These are phyloP conservation scores for Columba guinea DNA, from an alignment of 2,797 vertebrate genomes.

Conservation along the genomic window DNA sequence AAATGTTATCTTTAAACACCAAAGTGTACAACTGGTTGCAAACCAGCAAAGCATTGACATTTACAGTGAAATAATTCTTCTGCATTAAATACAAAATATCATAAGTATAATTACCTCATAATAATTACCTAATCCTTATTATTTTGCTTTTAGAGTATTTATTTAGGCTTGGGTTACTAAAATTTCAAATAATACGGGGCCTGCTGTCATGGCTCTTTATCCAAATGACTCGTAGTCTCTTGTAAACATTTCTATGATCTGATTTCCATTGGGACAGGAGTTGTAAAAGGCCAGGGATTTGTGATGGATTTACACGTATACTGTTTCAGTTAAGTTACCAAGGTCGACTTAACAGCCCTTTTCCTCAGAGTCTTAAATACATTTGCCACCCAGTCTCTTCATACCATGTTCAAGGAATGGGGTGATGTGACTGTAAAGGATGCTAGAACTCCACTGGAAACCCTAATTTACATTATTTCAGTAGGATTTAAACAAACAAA, in stretches of 20 bases:
- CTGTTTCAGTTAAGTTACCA: conserved; percentile 90
- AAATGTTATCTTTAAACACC: conserved; percentile 67
- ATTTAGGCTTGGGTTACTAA: conserved; percentile 82
- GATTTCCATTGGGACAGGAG: conserved; percentile 87
- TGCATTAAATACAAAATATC: conserved; percentile 73
- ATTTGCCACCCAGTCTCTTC: conserved; percentile 80
- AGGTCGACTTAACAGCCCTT: conserved; percentile 84
- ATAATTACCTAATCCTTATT: conserved; percentile 82
- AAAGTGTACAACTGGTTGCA: conserved; percentile 65
- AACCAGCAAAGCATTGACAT: conserved; percentile 45
- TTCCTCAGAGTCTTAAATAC: conserved; percentile 79
- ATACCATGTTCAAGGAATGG: conserved; percentile 8
- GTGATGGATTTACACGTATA: conserved; percentile 96
- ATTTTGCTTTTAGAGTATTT: conserved; percentile 83
- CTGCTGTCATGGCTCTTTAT: conserved; percentile 87
- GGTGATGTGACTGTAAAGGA: conserved; percentile 50
- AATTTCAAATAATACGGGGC: conserved; percentile 79
- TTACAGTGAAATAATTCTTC: conserved; percentile 61
- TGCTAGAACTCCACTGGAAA: conserved; percentile 73
- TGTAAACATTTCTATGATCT: conserved; percentile 92
- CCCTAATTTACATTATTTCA: conserved; percentile 82
- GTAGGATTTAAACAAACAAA: conserved; percentile 26
- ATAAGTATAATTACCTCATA: conserved; percentile 76
- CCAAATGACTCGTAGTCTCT: conserved; percentile 86
- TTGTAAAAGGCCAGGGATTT: conserved; percentile 87